A percentile compares a stretch with the other conserved stretches of the same genome.
Conservation (phyloP, 2,797 vertebrate genomes). For the Peromyscus attwateri region DNA sequence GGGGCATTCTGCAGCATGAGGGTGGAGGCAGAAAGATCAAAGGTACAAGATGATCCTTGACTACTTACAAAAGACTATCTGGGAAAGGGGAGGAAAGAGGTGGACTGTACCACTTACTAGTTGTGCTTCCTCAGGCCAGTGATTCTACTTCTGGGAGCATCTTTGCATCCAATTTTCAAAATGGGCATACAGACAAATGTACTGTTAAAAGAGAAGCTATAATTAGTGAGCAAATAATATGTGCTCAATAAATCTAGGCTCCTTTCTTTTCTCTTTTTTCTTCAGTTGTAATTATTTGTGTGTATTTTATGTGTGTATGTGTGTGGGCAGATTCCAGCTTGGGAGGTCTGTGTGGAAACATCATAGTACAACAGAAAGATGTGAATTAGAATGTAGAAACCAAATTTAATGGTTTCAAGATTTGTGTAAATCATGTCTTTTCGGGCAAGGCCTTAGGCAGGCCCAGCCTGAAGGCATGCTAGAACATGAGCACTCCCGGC, state of each 20-base stretch:
- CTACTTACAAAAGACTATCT: neutral
- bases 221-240: neutral
- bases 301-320: neutral
- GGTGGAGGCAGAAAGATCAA: neutral
- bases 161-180: neutral
- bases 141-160: neutral
- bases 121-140: neutral
- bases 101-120: neutral
- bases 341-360: slow-evolving; percentile 68
- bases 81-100: neutral
- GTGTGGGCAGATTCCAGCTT: slow-evolving; percentile 30
- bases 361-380: slow-evolving; percentile 27
- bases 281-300: neutral
- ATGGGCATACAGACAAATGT: neutral
- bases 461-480: slow-evolving; percentile 15
- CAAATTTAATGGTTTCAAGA: slow-evolving; percentile 75
- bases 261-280: neutral
- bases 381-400: slow-evolving; percentile 63
- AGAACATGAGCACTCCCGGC: neutral
- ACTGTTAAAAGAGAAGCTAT: neutral
- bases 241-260: neutral
- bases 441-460: slow-evolving; percentile 31
- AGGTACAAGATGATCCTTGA: neutral
- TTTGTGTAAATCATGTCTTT: slow-evolving; percentile 58
- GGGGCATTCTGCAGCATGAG: no score